Evolutionary conservation across 2,888 invertebrate species (phyloP), one percentile per base, ranked within the genome.

Genomic region (Desoria tigrina): DNA sequence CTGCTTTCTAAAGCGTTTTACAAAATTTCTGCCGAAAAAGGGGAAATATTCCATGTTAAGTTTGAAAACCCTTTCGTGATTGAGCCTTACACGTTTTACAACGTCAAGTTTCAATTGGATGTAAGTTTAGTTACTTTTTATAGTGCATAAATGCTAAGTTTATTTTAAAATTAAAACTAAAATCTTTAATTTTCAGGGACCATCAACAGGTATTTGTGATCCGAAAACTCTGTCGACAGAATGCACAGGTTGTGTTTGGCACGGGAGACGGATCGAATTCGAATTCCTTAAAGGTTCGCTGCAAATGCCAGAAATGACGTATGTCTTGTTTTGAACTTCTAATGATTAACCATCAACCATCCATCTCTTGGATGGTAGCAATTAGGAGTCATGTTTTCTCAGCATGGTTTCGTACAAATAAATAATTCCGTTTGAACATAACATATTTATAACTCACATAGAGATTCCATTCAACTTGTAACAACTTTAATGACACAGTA

Each of bases 201-300:
- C 63, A 3, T 49, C 57, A 23, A 63, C 63, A 0, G 57, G 63
- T 24, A 57, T 63, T 51, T 57, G 57, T 23, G 63, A 63, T 16
- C 57, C 63, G 9, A 51, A 51, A 16, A 37, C 26, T 6, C 27
- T 63, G 1, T 42, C 9, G 24, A 51, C 3, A 4, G 18, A 26
- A 51, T 32, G 32, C 32, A 3, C 4, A 24, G 23, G 26, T 7
- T 4, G 6, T 9, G 7, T 9, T 24, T 6, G 4, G 14, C 7
- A 51, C 7, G 26, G 21, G 14, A 26, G 14, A 24, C 3, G 68
- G 32, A 23, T 55, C 4, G 37, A 56, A 16, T 55, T 68, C 42
- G 63, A 65, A 7, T 68, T 65, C 39, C 63, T 65, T 28, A 51
- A 58, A 42, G 68, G 68, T 54, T 68, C 68, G 21, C 42, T 65